Conservation (phyloP, 2,888 invertebrate genomes). For the Cylloceria caligata region DNA sequence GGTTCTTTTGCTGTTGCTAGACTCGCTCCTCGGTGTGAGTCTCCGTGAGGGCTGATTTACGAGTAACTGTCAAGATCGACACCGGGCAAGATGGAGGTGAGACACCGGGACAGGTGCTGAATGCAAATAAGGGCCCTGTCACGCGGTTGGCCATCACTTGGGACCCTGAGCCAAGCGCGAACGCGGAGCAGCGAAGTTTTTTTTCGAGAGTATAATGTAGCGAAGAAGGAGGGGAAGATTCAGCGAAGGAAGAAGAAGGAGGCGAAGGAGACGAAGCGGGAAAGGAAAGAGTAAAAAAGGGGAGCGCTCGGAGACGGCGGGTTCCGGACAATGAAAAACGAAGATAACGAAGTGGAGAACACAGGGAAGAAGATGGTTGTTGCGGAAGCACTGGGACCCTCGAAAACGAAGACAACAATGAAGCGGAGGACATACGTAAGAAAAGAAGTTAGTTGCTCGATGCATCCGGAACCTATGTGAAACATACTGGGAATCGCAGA, state of each 20-base stretch:
- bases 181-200: conserved; percentile 27
- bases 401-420: conserved; percentile 47
- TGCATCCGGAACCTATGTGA: conserved; percentile 35
- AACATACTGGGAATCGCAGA: conserved; percentile 50
- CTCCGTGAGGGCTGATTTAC: conserved; percentile 69
- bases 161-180: conserved; percentile 35
- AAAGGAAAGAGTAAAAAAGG: conserved; percentile 26
- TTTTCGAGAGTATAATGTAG: conserved; percentile 27
- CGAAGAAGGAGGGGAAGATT: conserved; percentile 6
- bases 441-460: conserved; percentile 11
- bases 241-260: conserved; percentile 46
- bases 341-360: conserved; percentile 18
- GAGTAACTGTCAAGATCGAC: conserved; percentile 64
- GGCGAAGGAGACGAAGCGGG: conserved; percentile 58
- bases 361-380: conserved; percentile 22
- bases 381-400: conserved; percentile 44
- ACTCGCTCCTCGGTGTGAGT: conserved; percentile 8
- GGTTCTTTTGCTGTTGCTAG: conserved; percentile 34
- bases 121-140: conserved; percentile 72
- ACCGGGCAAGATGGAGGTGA: conserved; percentile 63
- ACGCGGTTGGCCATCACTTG: conserved; percentile 27
- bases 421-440: conserved; percentile 30
- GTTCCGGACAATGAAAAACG: conserved; percentile 1
- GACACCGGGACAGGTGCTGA: conserved; percentile 74
- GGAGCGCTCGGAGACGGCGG: conserved; percentile 56